phyloP scores from a whole-genome alignment of 2,888 invertebrate species.

The Lepidochitona cinerea region DNA sequence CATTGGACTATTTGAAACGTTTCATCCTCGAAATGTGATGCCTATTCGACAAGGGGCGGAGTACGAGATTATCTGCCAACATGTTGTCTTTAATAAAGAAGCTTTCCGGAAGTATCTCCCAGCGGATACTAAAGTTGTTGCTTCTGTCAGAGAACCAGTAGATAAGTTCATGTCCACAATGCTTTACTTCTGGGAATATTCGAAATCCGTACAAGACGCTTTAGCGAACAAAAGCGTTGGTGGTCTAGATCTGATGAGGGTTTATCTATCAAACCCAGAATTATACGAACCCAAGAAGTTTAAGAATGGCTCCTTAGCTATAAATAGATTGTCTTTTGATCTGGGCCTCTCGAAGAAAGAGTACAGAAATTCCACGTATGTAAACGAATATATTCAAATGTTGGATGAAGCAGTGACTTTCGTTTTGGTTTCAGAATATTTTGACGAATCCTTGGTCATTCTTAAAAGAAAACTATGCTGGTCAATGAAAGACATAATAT shows the following conservation, averaged over 20 bases:
- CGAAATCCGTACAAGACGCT: not conserved
- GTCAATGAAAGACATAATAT: conserved; percentile 1
- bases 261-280: not conserved
- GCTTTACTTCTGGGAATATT: not conserved
- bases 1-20: not conserved
- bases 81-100: not conserved
- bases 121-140: not conserved
- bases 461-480: not conserved
- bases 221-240: too few species aligned
- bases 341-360: not conserved
- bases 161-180: not conserved
- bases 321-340: not conserved
- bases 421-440: not conserved
- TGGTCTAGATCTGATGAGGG: not conserved
- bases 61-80: not conserved
- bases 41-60: not conserved
- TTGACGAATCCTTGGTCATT: not conserved
- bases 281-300: not conserved
- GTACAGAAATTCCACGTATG: not conserved
- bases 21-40: not conserved
- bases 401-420: not conserved
- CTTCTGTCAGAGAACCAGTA: not conserved
- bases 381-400: not conserved
- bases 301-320: not conserved
- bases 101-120: not conserved